Percentiles rank a stretch among this genome's conserved stretches.
phyloP scores from a whole-genome alignment of 2,797 vertebrate species.

The Rhinatrema bivittatum region DNA sequence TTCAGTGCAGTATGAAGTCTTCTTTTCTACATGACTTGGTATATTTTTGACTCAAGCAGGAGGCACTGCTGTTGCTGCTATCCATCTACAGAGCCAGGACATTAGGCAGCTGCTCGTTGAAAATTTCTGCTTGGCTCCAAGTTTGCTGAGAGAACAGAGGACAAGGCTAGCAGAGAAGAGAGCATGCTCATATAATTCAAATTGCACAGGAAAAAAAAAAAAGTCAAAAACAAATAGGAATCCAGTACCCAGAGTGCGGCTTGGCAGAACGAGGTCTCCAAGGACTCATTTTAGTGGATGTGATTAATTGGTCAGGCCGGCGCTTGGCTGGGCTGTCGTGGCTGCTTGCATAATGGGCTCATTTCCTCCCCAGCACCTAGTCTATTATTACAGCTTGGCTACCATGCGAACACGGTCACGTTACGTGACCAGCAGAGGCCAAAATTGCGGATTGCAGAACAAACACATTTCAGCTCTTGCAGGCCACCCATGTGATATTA shows the following conservation, averaged over 20 bases:
- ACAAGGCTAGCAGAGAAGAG: constrained; percentile 39
- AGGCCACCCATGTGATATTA: constrained; percentile 7
- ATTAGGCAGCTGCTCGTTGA: not conserved
- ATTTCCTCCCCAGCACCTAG: constrained; percentile 65
- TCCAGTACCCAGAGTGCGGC: constrained; percentile 47
- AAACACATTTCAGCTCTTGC: constrained; percentile 26
- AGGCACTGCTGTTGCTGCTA: too few species aligned
- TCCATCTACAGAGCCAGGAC: too few species aligned
- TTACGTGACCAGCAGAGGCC: constrained; percentile 59
- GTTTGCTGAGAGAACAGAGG: constrained; percentile 12
- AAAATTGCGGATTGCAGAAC: constrained; percentile 41
- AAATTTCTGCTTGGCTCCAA: too few species aligned
- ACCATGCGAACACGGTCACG: constrained; percentile 52
- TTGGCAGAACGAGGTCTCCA: constrained; percentile 28
- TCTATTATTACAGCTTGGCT: constrained; percentile 60
- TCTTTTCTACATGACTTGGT: too few species aligned
- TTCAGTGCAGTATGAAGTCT: too few species aligned
- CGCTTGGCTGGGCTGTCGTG: constrained; percentile 38
- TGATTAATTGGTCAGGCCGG: constrained; percentile 42
- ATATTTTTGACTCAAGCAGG: too few species aligned
- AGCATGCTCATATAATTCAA: constrained; percentile 42
- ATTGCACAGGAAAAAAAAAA: too few species aligned
- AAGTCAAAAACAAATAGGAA: constrained; percentile 51
- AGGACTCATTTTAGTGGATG: constrained; percentile 37
- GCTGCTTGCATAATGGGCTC: constrained; percentile 47